Conservation (phyloP, 2,888 invertebrate genomes). For the Sturmia bella region DNA sequence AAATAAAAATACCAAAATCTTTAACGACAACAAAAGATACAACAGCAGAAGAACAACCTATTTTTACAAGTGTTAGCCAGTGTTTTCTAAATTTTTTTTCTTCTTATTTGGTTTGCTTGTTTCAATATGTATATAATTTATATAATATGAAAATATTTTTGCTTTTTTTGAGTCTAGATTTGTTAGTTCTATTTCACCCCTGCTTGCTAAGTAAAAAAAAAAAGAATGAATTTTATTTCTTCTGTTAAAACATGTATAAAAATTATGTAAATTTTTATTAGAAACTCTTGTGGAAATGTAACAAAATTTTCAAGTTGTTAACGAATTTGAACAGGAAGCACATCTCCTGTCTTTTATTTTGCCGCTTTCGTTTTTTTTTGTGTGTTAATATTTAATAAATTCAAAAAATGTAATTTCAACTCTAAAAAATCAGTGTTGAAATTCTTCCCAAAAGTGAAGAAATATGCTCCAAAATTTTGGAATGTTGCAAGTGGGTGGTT, state of each 20-base stretch:
- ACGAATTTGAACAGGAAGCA: background rate
- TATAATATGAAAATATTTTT: slow-evolving; percentile 49
- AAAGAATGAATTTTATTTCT: too few relatives aligned
- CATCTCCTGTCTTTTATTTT: background rate
- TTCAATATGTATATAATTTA: slow-evolving; percentile 62
- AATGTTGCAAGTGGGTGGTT: slow-evolving; percentile 37
- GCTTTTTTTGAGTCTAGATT: background rate
- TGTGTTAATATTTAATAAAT: slow-evolving; percentile 18
- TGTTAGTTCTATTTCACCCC: too few relatives aligned
- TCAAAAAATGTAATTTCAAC: slow-evolving; percentile 30
- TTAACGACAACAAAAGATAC: slow-evolving; percentile 4
- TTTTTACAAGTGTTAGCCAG: slow-evolving; percentile 18
- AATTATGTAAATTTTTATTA: slow-evolving; percentile 47
- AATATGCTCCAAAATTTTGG: slow-evolving; percentile 53
- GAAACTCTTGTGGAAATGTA: slow-evolving; percentile 28
- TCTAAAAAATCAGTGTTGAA: slow-evolving; percentile 64
- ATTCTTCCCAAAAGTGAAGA: slow-evolving; percentile 62
- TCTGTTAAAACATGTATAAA: background rate
- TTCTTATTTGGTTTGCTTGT: background rate
- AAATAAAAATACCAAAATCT: background rate
- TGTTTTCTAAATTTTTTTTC: background rate
- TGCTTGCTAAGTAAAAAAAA: too few relatives aligned
- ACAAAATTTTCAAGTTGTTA: slow-evolving; percentile 28
- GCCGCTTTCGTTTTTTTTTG: slow-evolving; percentile 16
- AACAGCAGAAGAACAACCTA: slow-evolving; percentile 6